Evolutionary conservation across 1,140 invertebrate species (phyloP).

Genomic region (Penaeus vannamei): DNA sequence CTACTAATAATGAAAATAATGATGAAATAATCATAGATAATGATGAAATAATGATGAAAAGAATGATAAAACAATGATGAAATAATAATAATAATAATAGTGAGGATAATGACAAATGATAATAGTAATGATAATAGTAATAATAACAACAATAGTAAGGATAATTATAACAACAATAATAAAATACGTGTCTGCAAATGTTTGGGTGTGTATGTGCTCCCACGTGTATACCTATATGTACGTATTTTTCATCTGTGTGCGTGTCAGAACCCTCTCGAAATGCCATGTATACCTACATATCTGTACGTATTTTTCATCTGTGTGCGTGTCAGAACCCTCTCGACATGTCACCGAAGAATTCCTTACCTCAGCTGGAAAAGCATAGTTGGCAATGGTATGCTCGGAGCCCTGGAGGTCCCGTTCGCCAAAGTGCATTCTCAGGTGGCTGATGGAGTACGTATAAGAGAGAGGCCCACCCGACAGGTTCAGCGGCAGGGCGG

Average conservation of each 20-base stretch:
- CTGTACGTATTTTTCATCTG: not conserved
- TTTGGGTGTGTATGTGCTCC: not conserved
- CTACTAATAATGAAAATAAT: too few relatives aligned
- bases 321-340: not conserved
- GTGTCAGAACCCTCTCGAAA: not conserved
- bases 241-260: not conserved
- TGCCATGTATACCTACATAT: not conserved
- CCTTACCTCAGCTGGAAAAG: slow-evolving; percentile 51
- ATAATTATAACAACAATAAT: too few relatives aligned
- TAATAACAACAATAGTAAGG: too few relatives aligned
- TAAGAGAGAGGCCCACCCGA: slow-evolving; percentile 54
- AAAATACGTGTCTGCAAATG: not conserved
- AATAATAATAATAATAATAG: too few relatives aligned
- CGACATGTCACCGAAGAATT: not conserved
- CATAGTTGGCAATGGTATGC: slow-evolving; percentile 55
- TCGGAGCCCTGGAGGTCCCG: slow-evolving; percentile 56
- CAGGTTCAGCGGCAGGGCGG: slow-evolving; percentile 40
- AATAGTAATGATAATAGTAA: too few relatives aligned
- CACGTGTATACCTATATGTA: not conserved
- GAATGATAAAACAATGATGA: too few relatives aligned
- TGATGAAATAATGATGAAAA: too few relatives aligned
- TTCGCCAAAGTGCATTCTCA: slow-evolving; percentile 51
- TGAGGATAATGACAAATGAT: too few relatives aligned
- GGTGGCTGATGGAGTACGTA: slow-evolving; percentile 55
- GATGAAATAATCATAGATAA: too few relatives aligned